phyloP scores from a whole-genome alignment of 2,113 vertebrate genomes.

The Blennius ocellaris region DNA sequence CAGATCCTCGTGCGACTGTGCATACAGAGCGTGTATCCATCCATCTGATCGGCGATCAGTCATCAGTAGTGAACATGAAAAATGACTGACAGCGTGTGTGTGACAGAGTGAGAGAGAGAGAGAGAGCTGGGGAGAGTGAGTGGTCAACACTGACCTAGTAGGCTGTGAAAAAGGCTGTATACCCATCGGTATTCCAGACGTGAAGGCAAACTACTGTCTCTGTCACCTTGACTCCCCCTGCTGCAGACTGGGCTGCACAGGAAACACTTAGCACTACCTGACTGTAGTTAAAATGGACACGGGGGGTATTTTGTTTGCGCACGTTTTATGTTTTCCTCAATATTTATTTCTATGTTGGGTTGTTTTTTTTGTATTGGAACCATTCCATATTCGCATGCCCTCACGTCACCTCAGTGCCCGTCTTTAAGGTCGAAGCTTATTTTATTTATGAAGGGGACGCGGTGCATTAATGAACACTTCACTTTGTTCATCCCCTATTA shows the following conservation, averaged over 20 bases:
- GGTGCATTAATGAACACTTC: neutral
- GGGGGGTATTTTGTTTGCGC: constrained; percentile 28
- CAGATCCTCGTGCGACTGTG: constrained; percentile 34
- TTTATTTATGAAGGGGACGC: no score
- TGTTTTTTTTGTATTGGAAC: neutral
- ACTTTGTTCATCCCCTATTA: constrained; percentile 44
- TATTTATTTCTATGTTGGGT: constrained; percentile 4
- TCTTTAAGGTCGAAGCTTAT: neutral
- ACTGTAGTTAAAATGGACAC: constrained; percentile 61
- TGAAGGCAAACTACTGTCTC: constrained; percentile 67
- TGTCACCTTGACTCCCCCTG: constrained; percentile 79
- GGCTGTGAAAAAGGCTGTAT: constrained; percentile 49
- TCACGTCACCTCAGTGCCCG: constrained; percentile 1
- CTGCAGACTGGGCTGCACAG: constrained; percentile 61
- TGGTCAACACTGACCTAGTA: constrained; percentile 68
- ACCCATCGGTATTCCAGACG: constrained; percentile 78
- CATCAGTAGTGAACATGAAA: constrained; percentile 52
- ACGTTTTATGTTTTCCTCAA: constrained; percentile 8
- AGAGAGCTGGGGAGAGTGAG: constrained; percentile 24
- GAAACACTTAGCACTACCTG: constrained; percentile 64
- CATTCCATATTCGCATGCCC: neutral
- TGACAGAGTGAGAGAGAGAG: constrained; percentile 4
- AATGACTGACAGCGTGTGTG: constrained; percentile 40
- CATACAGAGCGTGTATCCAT: constrained; percentile 42
- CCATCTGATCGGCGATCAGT: constrained; percentile 48